Conservation (phyloP, 2,888 invertebrate genomes). For the Apotomis betuletana region DNA sequence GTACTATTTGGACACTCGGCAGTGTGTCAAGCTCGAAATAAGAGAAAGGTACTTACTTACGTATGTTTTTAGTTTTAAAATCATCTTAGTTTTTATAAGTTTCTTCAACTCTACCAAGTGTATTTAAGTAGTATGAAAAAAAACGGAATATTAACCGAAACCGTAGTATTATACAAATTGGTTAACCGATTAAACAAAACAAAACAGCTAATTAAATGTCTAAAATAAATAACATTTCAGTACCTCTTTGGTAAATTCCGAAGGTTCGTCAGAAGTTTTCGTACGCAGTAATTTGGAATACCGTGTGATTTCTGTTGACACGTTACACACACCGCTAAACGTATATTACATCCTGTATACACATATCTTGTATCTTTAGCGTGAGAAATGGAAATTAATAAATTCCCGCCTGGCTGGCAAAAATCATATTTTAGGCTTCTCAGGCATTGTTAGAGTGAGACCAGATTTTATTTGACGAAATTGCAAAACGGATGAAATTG, state of each 20-base stretch:
- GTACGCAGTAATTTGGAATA: constrained; percentile 11
- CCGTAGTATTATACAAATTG: too few relatives aligned
- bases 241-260: not conserved
- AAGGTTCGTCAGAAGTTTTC: constrained; percentile 23
- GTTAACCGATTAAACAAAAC: too few relatives aligned
- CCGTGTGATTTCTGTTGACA: constrained; percentile 25
- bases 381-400: constrained; percentile 36
- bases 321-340: not conserved
- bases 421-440: constrained; percentile 6
- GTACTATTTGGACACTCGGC: too few relatives aligned
- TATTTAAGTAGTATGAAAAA: too few relatives aligned
- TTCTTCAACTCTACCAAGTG: too few relatives aligned
- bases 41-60: too few relatives aligned
- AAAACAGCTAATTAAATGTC: too few relatives aligned
- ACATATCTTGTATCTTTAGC: constrained; percentile 8
- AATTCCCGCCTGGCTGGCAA: constrained; percentile 1
- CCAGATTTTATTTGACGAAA: constrained; percentile 15
- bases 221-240: too few relatives aligned
- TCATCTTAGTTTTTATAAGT: too few relatives aligned
- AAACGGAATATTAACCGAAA: too few relatives aligned
- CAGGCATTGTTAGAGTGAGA: not conserved
- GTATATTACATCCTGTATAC: not conserved
- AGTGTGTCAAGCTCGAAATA: too few relatives aligned
- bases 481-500: not conserved
- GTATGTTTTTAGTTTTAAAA: too few relatives aligned